Conservation (phyloP, 2,113 vertebrate genomes). For the Larimichthys polyactis region DNA sequence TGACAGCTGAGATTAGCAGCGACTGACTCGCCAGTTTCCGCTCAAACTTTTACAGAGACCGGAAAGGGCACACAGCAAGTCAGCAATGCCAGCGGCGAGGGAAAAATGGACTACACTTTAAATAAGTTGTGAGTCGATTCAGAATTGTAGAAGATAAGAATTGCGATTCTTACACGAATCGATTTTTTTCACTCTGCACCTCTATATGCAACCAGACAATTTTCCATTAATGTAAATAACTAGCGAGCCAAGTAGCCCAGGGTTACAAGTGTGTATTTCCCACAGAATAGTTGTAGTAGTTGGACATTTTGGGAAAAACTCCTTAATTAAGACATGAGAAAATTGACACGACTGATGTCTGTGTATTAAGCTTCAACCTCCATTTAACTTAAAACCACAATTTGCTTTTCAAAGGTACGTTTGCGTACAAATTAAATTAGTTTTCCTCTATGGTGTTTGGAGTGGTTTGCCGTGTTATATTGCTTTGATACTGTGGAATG, state of each 20-base stretch:
- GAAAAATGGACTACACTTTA: no score
- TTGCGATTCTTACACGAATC: no score
- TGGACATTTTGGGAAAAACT: neutral
- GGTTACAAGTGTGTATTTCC: neutral
- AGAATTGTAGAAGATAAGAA: no score
- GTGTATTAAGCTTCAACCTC: neutral
- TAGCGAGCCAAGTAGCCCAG: neutral
- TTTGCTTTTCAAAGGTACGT: neutral
- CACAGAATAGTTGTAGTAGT: neutral
- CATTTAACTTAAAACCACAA: neutral
- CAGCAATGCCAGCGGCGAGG: no score
- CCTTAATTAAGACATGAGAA: neutral
- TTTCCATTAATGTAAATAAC: slow-evolving; percentile 20
- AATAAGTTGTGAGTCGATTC: no score
- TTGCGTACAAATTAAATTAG: neutral
- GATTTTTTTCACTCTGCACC: no score
- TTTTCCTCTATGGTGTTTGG: no score
- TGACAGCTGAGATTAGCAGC: no score
- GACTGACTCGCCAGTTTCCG: no score
- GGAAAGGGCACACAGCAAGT: no score
- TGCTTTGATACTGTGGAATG: neutral
- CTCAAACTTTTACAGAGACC: no score
- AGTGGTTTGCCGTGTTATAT: neutral
- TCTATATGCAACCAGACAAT: neutral
- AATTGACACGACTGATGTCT: neutral